Evolutionary conservation across 2,888 invertebrate genomes (phyloP), one percentile per base, ranked within the genome.

Genomic region (Tipula lateralis): DNA sequence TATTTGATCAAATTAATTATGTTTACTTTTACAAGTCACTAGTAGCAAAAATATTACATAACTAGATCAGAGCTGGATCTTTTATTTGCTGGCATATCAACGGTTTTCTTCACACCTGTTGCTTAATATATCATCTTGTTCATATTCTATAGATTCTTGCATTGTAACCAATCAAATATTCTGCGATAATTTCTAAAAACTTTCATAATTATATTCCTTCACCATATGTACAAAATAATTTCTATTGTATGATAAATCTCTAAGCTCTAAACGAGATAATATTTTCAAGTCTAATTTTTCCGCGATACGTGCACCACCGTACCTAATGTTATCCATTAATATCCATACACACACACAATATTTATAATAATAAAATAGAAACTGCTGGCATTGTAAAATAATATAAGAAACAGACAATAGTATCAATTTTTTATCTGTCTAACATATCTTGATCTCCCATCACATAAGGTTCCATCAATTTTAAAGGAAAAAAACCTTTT

Each of bases 361-460:
- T 66, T 4, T 16, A 24, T 24, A 66, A 16, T 2, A 44, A 6
- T 16, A 66, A 66, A 19, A 9, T 24, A 19, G 24, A 66, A 66
- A 66, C 66, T 66, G 66, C 66, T 66, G 66, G 66, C 66, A 9
- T 9, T 44, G 3, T 9, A 50, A 1, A 66, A 66, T 13, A 44
- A 39, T n/a, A n/a, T n/a, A 44, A 44, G 3, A 39, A 50, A 50
- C 19, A 66, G 24, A 66, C 9, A 66, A 66, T 66, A 66, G 66
- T 66, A 66, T 66, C 66, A 66, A 66, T 66, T 66, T n/a, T 24
- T 19, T 66, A 66, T 66, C 66, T 24, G 66, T 66, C 66, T 66
- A 66, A 66, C 24, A 24, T 66, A 66, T 66, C 24, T 66, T 66
- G 66, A 66, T 66, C 66, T 66, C 66, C 66, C 66, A 66, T 66